Percentiles rank a stretch among this genome's conserved stretches.
These are phyloP conservation scores for Caretta caretta DNA, from an alignment of 2,113 vertebrate species.

Conservation along the genomic window DNA sequence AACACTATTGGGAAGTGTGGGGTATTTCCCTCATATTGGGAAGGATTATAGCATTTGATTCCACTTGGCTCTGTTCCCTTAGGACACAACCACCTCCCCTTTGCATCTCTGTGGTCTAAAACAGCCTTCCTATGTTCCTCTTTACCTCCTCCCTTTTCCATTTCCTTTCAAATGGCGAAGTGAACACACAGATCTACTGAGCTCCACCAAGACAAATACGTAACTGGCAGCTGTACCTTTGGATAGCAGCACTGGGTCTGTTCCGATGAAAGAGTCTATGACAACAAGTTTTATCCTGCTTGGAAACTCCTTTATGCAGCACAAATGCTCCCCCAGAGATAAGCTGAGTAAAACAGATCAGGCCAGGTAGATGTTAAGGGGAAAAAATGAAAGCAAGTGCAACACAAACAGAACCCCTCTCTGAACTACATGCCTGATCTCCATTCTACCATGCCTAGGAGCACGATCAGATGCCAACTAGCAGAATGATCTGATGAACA, in stretches of 20 bases:
- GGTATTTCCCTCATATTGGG: accelerated
- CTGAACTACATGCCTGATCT: not conserved
- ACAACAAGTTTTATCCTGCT: too few relatives aligned
- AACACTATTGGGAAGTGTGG: not conserved
- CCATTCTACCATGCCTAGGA: not conserved
- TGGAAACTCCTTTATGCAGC: not conserved
- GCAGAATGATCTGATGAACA: not conserved
- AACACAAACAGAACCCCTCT: not conserved
- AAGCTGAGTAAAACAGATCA: not conserved
- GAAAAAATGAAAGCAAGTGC: not conserved
- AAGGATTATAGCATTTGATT: not conserved
- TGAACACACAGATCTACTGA: not conserved
- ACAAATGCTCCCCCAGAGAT: not conserved
- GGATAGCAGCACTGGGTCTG: not conserved
- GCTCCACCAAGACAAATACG: not conserved
- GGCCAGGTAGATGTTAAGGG: not conserved
- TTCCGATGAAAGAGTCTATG: not conserved
- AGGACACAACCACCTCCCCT: not conserved
- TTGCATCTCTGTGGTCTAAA: not conserved
- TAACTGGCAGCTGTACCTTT: not conserved
- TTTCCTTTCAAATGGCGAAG: not conserved
- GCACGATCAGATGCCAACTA: not conserved
- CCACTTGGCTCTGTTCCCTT: not conserved
- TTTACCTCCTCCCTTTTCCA: not conserved
- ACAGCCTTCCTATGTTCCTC: not conserved